Percentiles rank a stretch among this genome's conserved stretches.
Conservation (phyloP, 2,113 vertebrate species). For the Jaculus jaculus region DNA sequence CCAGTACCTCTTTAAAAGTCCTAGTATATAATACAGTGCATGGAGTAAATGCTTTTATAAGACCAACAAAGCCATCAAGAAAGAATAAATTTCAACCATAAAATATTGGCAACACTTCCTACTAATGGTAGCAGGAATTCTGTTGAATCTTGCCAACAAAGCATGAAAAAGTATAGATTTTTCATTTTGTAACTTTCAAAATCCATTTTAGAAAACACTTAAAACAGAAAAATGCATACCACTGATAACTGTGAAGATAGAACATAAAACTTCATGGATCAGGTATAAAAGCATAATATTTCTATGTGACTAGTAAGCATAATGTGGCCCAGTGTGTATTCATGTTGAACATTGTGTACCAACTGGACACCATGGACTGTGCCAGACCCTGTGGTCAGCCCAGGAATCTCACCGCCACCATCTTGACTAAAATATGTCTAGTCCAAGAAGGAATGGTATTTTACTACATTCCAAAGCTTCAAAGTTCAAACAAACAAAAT, state of each 20-base stretch:
- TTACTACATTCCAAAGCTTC: neutral
- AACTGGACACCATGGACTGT: neutral
- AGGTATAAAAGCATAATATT: neutral
- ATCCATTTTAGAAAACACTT: neutral
- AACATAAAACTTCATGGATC: neutral
- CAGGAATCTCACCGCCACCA: neutral
- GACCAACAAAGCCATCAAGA: neutral
- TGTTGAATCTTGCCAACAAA: conserved; percentile 13
- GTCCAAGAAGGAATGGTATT: conserved; percentile 18
- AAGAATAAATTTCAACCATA: neutral
- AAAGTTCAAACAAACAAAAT: neutral
- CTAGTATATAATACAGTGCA: neutral
- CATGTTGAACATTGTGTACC: neutral
- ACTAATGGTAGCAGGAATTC: neutral
- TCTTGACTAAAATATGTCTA: neutral
- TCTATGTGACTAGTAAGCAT: neutral
- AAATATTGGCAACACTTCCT: neutral
- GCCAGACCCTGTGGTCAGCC: conserved; percentile 13
- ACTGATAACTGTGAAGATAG: neutral
- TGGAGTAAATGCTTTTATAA: neutral
- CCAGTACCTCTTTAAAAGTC: neutral
- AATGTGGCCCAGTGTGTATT: neutral
- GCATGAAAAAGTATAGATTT: neutral
- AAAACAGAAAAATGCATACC: neutral
- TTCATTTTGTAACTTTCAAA: conserved; percentile 1